Evolutionary conservation across 2,888 invertebrate species (phyloP).

Genomic region (Marronus borbonicus): DNA sequence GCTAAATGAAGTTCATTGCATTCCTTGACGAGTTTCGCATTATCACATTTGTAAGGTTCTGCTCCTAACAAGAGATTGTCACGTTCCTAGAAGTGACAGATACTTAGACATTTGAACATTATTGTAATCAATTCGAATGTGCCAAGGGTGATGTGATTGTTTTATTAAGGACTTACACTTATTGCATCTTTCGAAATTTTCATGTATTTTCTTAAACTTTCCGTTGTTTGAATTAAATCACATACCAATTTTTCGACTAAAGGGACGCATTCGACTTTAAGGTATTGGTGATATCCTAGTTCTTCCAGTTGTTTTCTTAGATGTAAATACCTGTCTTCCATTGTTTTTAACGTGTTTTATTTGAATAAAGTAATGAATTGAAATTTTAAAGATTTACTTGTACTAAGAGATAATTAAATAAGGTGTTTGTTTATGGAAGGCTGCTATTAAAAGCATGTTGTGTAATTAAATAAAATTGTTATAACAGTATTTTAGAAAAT

Average conservation of each 20-base stretch:
- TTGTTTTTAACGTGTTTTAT: conserved; percentile 55
- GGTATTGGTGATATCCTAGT: conserved; percentile 85
- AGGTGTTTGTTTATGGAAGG: no score
- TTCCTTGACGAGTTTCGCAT: conserved; percentile 82
- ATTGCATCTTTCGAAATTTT: conserved; percentile 80
- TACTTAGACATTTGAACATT: conserved; percentile 19
- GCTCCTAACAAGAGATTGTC: conserved; percentile 80
- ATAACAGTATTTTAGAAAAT: no score
- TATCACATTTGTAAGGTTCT: conserved; percentile 87
- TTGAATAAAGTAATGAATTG: no score
- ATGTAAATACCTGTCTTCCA: conserved; percentile 63
- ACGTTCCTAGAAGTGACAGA: conserved; percentile 74
- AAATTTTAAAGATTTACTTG: no score
- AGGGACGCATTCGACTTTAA: conserved; percentile 84
- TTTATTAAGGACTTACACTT: conserved; percentile 70
- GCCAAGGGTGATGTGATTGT: conserved; percentile 23
- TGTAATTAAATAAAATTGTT: no score
- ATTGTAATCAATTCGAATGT: conserved; percentile 9
- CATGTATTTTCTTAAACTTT: conserved; percentile 88
- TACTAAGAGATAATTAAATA: no score
- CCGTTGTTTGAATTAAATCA: conserved; percentile 91
- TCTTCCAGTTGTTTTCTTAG: conserved; percentile 83
- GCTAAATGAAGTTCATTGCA: conserved; percentile 82
- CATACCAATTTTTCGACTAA: conserved; percentile 86
- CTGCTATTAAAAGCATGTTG: no score